These are phyloP conservation scores for Ammodramus savannarum DNA, from an alignment of 2,113 vertebrate species.

Conservation along the genomic window DNA sequence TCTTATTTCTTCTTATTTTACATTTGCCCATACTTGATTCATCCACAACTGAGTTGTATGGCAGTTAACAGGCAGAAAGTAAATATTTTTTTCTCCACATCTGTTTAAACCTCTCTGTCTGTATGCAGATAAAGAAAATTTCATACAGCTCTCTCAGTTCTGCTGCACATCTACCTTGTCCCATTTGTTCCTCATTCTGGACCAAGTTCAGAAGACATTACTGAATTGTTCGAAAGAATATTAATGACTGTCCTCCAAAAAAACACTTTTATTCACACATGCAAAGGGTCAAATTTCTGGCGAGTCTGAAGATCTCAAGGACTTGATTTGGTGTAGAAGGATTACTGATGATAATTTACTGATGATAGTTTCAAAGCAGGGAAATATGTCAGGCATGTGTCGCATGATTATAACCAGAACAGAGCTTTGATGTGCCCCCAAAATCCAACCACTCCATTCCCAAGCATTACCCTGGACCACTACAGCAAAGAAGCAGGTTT, in stretches of 20 bases:
- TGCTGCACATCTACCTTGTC: rapidly evolving
- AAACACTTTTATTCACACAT: neutral
- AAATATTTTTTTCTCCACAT: neutral
- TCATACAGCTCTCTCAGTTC: neutral
- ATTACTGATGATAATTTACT: neutral
- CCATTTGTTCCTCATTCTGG: neutral
- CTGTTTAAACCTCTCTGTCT: neutral
- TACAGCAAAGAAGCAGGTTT: neutral
- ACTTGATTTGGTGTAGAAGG: neutral
- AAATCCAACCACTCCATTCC: neutral
- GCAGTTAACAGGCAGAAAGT: neutral
- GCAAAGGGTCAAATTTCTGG: neutral
- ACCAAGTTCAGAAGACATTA: neutral
- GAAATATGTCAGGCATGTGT: neutral
- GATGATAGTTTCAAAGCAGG: neutral
- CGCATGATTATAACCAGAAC: neutral
- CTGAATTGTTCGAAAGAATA: neutral
- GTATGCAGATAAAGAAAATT: neutral
- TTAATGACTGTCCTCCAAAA: neutral
- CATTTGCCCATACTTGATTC: neutral
- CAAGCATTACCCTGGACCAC: neutral
- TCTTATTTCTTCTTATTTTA: neutral
- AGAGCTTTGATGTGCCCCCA: neutral
- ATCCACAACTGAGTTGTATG: neutral
- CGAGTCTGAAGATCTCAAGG: neutral